These are phyloP conservation scores for Scaptomyza parva DNA, from an alignment of 2,888 invertebrate genomes.

Conservation along the genomic window DNA sequence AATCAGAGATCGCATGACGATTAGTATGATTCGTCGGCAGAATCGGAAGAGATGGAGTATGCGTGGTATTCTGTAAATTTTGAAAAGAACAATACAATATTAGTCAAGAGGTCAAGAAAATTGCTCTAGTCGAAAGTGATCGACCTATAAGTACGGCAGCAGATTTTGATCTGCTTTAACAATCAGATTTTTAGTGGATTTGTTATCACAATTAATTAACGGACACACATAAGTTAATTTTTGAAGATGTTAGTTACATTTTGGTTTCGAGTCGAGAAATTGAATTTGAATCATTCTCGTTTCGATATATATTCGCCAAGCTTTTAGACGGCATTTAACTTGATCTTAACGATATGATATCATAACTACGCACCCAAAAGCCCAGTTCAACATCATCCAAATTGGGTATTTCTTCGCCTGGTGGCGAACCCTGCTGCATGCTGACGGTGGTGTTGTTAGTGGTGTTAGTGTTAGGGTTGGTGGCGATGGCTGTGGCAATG, in stretches of 20 bases:
- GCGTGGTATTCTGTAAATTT: slow-evolving; percentile 39
- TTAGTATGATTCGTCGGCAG: slow-evolving; percentile 9
- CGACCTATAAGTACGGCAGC: neutral
- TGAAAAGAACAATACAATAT: neutral
- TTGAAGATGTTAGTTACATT: too few species aligned
- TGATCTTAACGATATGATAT: too few species aligned
- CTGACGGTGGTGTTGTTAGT: neutral
- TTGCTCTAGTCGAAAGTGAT: neutral
- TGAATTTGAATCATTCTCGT: too few species aligned
- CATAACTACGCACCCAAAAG: slow-evolving; percentile 57
- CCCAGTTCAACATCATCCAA: slow-evolving; percentile 61
- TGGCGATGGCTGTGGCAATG: neutral
- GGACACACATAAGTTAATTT: too few species aligned
- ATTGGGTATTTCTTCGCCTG: slow-evolving; percentile 44
- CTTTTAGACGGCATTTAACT: too few species aligned
- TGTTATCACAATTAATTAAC: too few species aligned
- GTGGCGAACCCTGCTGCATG: slow-evolving; percentile 25
- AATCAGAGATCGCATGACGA: slow-evolving; percentile 44
- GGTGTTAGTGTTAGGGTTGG: neutral
- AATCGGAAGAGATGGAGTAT: slow-evolving; percentile 17
- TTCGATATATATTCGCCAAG: too few species aligned
- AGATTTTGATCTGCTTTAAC: neutral
- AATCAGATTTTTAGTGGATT: neutral
- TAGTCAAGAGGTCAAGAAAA: neutral
- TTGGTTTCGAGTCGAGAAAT: too few species aligned